Percentiles rank a stretch among this genome's conserved stretches.
Evolutionary conservation across 2,113 vertebrate genomes (phyloP).

Genomic region (Sprattus sprattus): DNA sequence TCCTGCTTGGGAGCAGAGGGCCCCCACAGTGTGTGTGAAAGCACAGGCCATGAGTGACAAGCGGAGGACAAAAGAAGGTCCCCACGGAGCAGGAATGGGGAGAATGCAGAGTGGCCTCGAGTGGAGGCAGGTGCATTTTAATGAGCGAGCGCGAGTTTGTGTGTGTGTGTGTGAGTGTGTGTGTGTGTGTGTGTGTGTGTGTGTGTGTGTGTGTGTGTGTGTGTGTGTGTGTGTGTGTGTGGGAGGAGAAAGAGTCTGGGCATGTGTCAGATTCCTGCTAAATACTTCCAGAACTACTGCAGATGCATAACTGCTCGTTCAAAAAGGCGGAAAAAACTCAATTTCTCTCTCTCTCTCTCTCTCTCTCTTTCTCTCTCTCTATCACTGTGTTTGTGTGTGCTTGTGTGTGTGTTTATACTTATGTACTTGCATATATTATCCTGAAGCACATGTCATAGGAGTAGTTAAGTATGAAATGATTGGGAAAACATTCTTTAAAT

Average conservation of each 20-base stretch:
- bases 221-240: conserved; percentile 24
- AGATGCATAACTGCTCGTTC: conserved; percentile 24
- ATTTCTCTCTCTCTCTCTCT: conserved; percentile 27
- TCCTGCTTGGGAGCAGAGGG: background rate
- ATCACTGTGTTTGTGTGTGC: conserved; percentile 23
- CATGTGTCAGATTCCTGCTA: background rate
- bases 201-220: background rate
- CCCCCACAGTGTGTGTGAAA: conserved; percentile 26
- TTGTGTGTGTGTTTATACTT: background rate
- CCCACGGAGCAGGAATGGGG: conserved; percentile 34
- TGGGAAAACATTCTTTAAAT: background rate
- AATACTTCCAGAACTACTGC: background rate
- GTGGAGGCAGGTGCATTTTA: conserved; percentile 57
- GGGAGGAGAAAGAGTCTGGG: conserved; percentile 13
- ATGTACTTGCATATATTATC: background rate
- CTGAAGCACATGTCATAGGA: background rate
- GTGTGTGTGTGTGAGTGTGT: background rate
- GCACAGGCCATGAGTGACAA: conserved; percentile 46
- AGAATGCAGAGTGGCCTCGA: conserved; percentile 32
- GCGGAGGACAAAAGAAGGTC: conserved; percentile 42
- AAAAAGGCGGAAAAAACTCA: conserved; percentile 22
- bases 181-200: too few species aligned
- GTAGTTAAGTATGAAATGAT: background rate
- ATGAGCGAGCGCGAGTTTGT: conserved; percentile 27
- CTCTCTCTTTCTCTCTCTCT: conserved; percentile 18